These are phyloP conservation scores for Gymnosoma rotundatum DNA, from an alignment of 2,888 invertebrate species.

Conservation along the genomic window DNA sequence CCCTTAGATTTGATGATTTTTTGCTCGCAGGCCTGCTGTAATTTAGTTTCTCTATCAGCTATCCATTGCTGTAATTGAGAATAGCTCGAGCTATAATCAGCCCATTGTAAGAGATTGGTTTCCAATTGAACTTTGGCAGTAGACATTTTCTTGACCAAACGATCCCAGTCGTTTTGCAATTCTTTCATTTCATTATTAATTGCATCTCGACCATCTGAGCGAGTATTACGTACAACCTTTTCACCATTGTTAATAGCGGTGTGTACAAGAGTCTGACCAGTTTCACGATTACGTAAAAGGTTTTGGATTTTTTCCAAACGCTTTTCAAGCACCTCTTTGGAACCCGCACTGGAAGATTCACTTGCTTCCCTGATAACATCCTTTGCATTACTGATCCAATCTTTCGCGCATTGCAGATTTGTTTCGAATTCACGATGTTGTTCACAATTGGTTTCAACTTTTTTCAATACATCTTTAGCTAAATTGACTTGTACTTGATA, in stretches of 20 bases:
- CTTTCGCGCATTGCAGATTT: conserved; percentile 89
- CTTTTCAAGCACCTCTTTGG: conserved; percentile 91
- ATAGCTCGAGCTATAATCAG: conserved; percentile 96
- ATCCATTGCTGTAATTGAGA: conserved; percentile 97
- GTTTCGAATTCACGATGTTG: conserved; percentile 92
- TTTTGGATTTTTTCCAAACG: conserved; percentile 91
- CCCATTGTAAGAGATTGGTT: conserved; percentile 96
- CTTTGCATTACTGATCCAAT: conserved; percentile 94
- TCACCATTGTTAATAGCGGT: conserved; percentile 94
- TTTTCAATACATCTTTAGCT: conserved; percentile 94
- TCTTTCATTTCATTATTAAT: conserved; percentile 94
- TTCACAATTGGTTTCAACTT: conserved; percentile 93
- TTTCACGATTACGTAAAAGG: conserved; percentile 90
- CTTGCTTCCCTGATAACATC: conserved; percentile 91
- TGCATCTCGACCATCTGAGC: conserved; percentile 93
- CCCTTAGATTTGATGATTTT: conserved; percentile 91
- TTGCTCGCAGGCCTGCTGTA: conserved; percentile 94
- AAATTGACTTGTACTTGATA: conserved; percentile 94
- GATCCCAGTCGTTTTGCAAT: conserved; percentile 95
- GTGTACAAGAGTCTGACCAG: conserved; percentile 93
- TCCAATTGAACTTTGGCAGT: conserved; percentile 95
- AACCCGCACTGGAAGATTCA: conserved; percentile 88
- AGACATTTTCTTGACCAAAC: conserved; percentile 94
- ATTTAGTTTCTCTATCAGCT: conserved; percentile 94
- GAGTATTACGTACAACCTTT: conserved; percentile 92